Base-by-base conservation (phyloP, 2,888 invertebrate genomes). In the Baronia brevicornis region DNA sequence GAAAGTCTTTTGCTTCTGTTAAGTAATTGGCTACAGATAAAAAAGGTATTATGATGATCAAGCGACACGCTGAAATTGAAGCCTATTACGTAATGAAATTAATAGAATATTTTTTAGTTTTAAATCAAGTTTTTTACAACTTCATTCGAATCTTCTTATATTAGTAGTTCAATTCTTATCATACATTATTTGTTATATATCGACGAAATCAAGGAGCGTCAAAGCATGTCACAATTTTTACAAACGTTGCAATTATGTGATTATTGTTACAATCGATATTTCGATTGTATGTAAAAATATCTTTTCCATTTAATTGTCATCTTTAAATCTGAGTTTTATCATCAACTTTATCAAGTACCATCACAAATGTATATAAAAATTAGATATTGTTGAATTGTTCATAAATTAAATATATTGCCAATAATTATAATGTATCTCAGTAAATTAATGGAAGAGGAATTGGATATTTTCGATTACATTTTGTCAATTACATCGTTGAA, bases 361-460 rank as follows among this genome's bases (percentile, higher is more conserved):
- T 70, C 72, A 64, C 65, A 70, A 68, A 57, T 77, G 71, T 77
- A 71, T 56, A 70, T 70, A 67, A 42, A 54, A 55, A 43, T 62
- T 70, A 70, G 63, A 41, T 74, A 66, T 69, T 68, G 68, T 75
- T 74, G 60, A 69, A 62, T 61, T 62, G 54, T 68, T 63, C 48
- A 56, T 51, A 54, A 60, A 46, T 39, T 36, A 36, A 44, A 48
- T 44, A 44, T 45, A 44, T 36, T 45, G 28, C 39, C 44, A 15
- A 39, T 37, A 41, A 33, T 30, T 20, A 33, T 29, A 41, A 18
- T 37, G 33, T 24, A 28, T 24, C 18, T 22, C 21, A 14, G 26
- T 9, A 21, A 29, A 12, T n/a, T 10, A 21, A 31, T 4, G 4
- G 19, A 25, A 19, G 9, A 10, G n/a, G 8, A 18, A 22, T 30